These are phyloP conservation scores for Melanogrammus aeglefinus DNA, from an alignment of 2,797 vertebrate species.

Conservation along the genomic window DNA sequence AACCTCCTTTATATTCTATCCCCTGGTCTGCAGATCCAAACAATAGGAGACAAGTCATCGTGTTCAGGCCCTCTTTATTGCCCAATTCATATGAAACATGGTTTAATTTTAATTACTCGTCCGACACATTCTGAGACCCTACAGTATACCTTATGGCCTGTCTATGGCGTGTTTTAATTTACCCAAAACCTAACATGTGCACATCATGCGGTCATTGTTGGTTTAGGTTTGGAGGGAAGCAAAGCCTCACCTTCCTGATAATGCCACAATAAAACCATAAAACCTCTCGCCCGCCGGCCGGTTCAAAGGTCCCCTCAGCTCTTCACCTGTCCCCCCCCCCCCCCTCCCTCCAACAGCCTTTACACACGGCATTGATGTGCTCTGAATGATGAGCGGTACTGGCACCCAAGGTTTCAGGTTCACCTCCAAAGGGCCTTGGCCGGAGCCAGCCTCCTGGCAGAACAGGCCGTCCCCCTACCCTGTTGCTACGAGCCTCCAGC, in stretches of 20 bases:
- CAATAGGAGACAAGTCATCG: neutral
- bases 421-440: constrained; percentile 12
- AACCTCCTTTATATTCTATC: neutral
- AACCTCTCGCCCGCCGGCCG: neutral
- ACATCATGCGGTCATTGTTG: neutral
- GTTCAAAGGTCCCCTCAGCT: neutral
- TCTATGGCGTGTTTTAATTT: neutral
- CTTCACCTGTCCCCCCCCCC: too few relatives aligned
- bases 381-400: neutral
- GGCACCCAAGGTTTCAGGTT: neutral
- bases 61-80: neutral
- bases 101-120: neutral
- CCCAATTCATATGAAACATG: neutral
- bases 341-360: neutral
- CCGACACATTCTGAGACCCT: too few relatives aligned
- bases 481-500: neutral
- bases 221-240: neutral
- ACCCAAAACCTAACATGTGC: neutral
- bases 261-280: neutral
- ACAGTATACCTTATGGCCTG: neutral
- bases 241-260: constrained; percentile 2
- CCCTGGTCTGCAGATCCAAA: neutral
- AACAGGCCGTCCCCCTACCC: neutral
- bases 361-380: neutral
- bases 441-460: neutral